Evolutionary conservation across 2,888 invertebrate genomes (phyloP).

Genomic region (Euclidia mi): DNA sequence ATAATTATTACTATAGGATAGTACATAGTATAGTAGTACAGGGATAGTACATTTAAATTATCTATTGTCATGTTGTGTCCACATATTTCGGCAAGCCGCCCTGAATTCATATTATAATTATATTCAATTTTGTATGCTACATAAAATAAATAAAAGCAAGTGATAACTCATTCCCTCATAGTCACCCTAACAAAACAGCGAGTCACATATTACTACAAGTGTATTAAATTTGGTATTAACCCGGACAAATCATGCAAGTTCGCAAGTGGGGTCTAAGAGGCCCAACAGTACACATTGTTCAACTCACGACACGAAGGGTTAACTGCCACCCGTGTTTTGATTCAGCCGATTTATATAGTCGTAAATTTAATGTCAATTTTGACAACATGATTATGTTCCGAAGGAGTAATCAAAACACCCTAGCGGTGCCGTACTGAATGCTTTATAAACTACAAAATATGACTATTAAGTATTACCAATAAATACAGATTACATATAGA

Average conservation of each 20-base stretch:
- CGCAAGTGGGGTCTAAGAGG: conserved; percentile 70
- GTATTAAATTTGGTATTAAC: conserved; percentile 80
- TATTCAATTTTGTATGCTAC: too few relatives aligned
- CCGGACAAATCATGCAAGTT: conserved; percentile 76
- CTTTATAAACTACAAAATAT: too few relatives aligned
- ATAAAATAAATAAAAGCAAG: too few relatives aligned
- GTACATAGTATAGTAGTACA: too few relatives aligned
- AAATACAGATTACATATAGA: too few relatives aligned
- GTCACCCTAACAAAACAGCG: conserved; percentile 51
- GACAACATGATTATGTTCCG: conserved; percentile 17
- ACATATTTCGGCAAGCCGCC: too few relatives aligned
- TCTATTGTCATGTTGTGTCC: too few relatives aligned
- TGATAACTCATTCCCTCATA: too few relatives aligned
- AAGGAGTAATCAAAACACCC: conserved; percentile 19
- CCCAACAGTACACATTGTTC: conserved; percentile 62
- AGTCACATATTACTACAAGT: conserved; percentile 70
- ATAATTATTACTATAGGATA: too few relatives aligned
- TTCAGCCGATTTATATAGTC: conserved; percentile 45
- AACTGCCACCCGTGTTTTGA: conserved; percentile 64
- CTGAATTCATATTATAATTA: too few relatives aligned
- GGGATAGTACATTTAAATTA: too few relatives aligned
- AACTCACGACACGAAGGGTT: conserved; percentile 65
- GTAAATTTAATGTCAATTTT: conserved; percentile 42
- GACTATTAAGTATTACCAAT: too few relatives aligned
- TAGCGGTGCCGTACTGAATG: neutral